phyloP scores from a whole-genome alignment of 2,113 vertebrate genomes.

The Calyptomena viridis region DNA sequence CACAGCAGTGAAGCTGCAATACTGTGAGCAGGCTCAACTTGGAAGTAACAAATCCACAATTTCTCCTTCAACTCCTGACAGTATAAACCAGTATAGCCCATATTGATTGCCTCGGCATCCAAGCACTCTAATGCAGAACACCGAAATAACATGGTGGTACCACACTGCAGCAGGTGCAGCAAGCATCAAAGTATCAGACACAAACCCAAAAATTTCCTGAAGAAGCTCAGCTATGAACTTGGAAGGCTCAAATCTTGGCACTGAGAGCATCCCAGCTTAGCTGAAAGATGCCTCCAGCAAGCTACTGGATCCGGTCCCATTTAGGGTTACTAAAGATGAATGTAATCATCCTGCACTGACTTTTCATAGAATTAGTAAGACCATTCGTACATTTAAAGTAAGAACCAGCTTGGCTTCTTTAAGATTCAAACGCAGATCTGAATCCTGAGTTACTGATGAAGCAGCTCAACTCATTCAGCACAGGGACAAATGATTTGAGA shows the following conservation, averaged over 20 bases:
- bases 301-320: neutral
- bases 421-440: neutral
- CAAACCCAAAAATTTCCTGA: neutral
- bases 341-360: neutral
- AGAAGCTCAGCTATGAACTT: neutral
- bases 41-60: neutral
- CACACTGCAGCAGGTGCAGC: neutral
- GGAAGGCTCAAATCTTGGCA: neutral
- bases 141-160: neutral
- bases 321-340: neutral
- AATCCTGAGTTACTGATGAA: neutral
- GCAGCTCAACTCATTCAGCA: neutral
- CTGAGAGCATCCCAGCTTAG: neutral
- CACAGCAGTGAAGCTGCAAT: accelerated
- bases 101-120: neutral
- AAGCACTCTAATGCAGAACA: neutral
- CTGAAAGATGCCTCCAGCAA: neutral
- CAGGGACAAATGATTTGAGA: accelerated
- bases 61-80: neutral
- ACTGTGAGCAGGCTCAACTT: neutral
- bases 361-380: neutral
- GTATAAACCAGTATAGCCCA: neutral
- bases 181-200: neutral
- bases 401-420: neutral
- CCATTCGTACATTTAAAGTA: neutral